Evolutionary conservation across 2,888 invertebrate genomes (phyloP).

Genomic region (Cenopis cana): DNA sequence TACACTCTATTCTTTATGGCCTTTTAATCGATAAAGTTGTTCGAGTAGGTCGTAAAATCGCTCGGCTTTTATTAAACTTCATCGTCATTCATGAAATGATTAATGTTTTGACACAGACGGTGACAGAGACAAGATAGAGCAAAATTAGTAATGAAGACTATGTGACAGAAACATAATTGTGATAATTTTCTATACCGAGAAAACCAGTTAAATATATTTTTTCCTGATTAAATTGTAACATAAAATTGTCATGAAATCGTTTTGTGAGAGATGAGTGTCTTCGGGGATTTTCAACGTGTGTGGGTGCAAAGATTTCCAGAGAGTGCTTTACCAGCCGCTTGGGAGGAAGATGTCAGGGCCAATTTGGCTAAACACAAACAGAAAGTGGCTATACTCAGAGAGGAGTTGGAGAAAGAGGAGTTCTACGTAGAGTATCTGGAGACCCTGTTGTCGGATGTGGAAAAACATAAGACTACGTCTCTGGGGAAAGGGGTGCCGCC

Average conservation of each 20-base stretch:
- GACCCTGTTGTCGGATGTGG: conserved; percentile 92
- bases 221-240: conserved; percentile 65
- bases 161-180: conserved; percentile 45
- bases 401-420: conserved; percentile 95
- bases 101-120: conserved; percentile 40
- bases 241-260: conserved; percentile 83
- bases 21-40: conserved; percentile 12
- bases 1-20: conserved; percentile 21
- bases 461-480: conserved; percentile 89
- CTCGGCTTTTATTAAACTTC: background rate
- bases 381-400: conserved; percentile 91
- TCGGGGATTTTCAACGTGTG: conserved; percentile 95
- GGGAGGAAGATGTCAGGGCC: conserved; percentile 96
- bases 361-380: conserved; percentile 95
- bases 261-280: conserved; percentile 91
- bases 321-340: conserved; percentile 95
- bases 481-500: conserved; percentile 81
- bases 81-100: conserved; percentile 23
- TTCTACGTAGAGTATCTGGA: conserved; percentile 96
- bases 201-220: conserved; percentile 47
- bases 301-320: conserved; percentile 97
- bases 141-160: conserved; percentile 44
- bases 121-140: conserved; percentile 38
- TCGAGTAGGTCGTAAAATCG: conserved; percentile 8
- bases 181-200: conserved; percentile 44